A percentile compares a stretch with the other conserved stretches of the same genome.
Conservation (phyloP, 2,888 invertebrate species). For the Nomada fabriciana region DNA sequence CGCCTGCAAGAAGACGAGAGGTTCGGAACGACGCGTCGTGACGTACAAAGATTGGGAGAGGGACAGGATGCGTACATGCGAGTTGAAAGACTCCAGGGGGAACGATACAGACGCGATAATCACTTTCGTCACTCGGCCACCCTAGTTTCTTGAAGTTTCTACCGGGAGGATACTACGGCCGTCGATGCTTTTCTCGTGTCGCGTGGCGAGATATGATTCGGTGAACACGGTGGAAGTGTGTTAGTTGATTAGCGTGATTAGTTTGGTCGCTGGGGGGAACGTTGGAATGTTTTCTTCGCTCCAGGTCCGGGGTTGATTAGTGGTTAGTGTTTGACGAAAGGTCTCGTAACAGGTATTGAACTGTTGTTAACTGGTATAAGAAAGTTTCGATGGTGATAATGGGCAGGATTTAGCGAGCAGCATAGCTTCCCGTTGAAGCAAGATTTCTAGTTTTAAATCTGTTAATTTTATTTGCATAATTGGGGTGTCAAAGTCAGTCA, state of each 20-base stretch:
- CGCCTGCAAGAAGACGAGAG: slow-evolving; percentile 32
- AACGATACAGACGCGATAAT: slow-evolving; percentile 45
- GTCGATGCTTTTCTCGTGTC: slow-evolving; percentile 6
- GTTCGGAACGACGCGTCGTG: slow-evolving; percentile 11
- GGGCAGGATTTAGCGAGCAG: not conserved
- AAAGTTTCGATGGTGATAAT: not conserved
- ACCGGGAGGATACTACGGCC: not conserved
- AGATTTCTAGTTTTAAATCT: too few species aligned
- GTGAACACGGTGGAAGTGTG: not conserved
- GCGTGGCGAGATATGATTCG: not conserved
- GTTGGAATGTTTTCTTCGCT: not conserved
- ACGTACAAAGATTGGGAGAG: not conserved
- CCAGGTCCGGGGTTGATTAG: not conserved
- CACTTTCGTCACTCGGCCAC: slow-evolving; percentile 41
- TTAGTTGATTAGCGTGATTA: slow-evolving; percentile 26
- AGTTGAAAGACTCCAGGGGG: slow-evolving; percentile 36
- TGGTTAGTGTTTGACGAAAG: not conserved
- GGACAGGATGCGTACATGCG: slow-evolving; percentile 15
- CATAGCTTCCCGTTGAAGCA: not conserved
- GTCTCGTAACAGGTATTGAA: too few species aligned
- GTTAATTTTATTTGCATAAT: too few species aligned
- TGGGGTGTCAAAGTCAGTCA: too few species aligned
- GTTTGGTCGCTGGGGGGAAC: not conserved
- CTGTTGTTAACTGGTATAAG: not conserved
- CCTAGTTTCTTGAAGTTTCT: slow-evolving; percentile 21